Evolutionary conservation across 1,140 invertebrate species (phyloP).

Genomic region (Ericerus pela): DNA sequence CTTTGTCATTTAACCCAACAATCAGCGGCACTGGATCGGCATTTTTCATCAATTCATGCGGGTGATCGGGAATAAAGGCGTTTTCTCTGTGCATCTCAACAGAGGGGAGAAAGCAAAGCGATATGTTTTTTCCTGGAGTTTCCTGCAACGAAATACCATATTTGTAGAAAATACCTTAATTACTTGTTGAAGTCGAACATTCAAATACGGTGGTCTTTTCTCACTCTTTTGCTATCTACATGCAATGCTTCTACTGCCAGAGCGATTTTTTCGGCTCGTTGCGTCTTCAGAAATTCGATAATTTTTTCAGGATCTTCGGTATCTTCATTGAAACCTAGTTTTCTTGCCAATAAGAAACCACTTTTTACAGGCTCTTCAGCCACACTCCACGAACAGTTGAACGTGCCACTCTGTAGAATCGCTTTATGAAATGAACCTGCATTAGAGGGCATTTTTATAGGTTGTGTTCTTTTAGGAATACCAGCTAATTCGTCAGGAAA

Average conservation of each 20-base stretch:
- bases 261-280: not conserved
- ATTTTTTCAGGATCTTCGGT: not conserved
- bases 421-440: constrained; percentile 18
- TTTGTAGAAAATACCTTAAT: too few relatives aligned
- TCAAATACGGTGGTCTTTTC: too few relatives aligned
- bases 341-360: not conserved
- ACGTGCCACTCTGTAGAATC: constrained; percentile 14
- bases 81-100: not conserved
- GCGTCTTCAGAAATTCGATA: not conserved
- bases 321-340: not conserved
- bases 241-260: too few relatives aligned
- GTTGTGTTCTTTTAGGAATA: not conserved
- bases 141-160: too few relatives aligned
- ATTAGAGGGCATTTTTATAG: not conserved
- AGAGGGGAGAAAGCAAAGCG: not conserved
- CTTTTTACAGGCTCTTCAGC: not conserved
- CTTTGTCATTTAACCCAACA: not conserved
- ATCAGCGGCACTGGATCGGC: not conserved
- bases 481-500: not conserved
- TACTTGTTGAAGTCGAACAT: too few relatives aligned
- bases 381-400: not conserved
- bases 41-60: not conserved
- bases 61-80: not conserved
- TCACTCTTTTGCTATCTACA: too few relatives aligned
- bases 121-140: not conserved